phyloP scores from a whole-genome alignment of 92 coral and sea anemone species.

The Metridium senile region DNA sequence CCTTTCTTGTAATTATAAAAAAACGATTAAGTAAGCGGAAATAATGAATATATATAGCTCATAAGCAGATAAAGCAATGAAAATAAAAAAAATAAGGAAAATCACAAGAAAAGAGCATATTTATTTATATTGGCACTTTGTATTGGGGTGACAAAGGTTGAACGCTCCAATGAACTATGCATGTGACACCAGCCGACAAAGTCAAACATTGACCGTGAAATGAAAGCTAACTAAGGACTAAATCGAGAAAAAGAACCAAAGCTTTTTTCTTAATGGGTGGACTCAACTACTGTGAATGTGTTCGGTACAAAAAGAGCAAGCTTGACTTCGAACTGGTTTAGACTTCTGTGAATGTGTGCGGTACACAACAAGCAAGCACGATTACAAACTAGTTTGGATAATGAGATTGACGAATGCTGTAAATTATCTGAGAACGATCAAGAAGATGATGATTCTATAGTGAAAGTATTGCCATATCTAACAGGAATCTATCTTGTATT shows the following conservation, averaged over 20 bases:
- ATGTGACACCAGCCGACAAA: not conserved
- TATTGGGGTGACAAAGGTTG: not conserved
- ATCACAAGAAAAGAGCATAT: too few species aligned
- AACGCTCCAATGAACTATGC: constrained; percentile 16
- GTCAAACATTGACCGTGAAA: not conserved
- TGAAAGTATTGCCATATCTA: not conserved
- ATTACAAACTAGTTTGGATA: not conserved
- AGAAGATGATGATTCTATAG: not conserved
- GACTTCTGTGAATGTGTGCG: constrained; percentile 4
- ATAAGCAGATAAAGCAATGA: too few species aligned
- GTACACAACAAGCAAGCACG: not conserved
- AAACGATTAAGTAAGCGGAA: not conserved
- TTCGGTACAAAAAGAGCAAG: not conserved
- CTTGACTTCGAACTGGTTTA: not conserved
- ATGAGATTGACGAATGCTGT: not conserved
- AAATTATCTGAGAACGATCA: not conserved
- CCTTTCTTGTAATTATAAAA: not conserved
- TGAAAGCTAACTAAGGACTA: too few species aligned
- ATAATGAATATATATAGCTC: too few species aligned
- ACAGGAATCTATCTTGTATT: constrained; percentile 52
- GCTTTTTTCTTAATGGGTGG: not conserved
- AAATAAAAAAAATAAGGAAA: too few species aligned
- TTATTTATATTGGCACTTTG: not conserved
- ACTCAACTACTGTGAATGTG: not conserved
- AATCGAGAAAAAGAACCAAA: too few species aligned